phyloP scores from a whole-genome alignment of 2,113 vertebrate species.

The Agapornis roseicollis region DNA sequence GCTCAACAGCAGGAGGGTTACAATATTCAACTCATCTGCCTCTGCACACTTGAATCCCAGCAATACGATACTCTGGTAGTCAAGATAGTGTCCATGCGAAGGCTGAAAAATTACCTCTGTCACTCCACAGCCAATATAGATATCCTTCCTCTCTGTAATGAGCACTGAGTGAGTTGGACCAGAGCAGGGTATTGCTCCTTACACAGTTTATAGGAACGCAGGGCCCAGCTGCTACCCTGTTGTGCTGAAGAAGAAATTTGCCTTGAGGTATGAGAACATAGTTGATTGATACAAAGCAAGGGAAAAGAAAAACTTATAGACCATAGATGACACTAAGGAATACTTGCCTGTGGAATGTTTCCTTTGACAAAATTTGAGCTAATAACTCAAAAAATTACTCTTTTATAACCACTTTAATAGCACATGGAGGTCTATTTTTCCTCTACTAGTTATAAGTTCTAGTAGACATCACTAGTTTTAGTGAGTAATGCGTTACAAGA shows the following conservation, averaged over 20 bases:
- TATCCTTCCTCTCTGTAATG: background rate
- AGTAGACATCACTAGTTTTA: conserved; percentile 57
- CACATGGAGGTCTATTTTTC: conserved; percentile 42
- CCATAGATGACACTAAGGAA: background rate
- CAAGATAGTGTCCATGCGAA: background rate
- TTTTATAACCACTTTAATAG: conserved; percentile 52
- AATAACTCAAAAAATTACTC: conserved; percentile 37
- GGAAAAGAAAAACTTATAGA: background rate
- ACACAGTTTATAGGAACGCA: background rate
- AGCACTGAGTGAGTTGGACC: background rate
- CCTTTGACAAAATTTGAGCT: background rate
- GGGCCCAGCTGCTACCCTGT: background rate
- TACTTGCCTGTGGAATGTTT: background rate
- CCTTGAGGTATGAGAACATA: background rate
- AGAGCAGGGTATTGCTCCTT: background rate
- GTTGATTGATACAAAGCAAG: background rate
- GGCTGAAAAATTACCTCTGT: background rate
- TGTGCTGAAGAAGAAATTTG: background rate
- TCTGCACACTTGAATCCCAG: background rate
- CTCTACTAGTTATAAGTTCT: conserved; percentile 47
- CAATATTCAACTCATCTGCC: background rate
- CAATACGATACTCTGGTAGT: background rate
- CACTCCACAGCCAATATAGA: background rate
- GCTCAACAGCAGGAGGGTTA: background rate
- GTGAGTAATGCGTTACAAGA: conserved; percentile 42